Base-by-base conservation (phyloP, 1,140 invertebrate species). In the Papilio glaucus region DNA sequence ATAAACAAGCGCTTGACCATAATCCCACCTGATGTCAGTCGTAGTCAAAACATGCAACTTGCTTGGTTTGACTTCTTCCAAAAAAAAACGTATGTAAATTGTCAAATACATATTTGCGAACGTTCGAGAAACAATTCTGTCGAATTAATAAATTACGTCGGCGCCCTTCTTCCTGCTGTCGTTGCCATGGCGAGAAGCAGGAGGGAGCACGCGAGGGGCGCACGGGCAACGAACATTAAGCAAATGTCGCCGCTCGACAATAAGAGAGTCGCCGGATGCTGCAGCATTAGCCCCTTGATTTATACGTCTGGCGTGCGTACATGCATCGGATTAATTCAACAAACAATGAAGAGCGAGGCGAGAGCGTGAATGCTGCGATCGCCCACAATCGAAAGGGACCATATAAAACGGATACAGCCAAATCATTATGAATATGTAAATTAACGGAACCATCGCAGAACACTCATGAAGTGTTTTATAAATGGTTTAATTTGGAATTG, bases 281-380 rank as follows among this genome's bases (percentile, higher is more conserved):
- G 82, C 80, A 82, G 87, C 85, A 88, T 91, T 90, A 89, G 81
- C 73, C 78, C 61, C 73, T 75, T 92, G 90, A 92, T 92, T 92
- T 92, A 92, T 92, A 85, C 79, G 87, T 92, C 90, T 92, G 90
- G 77, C 71, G 78, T 78, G 80, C 82, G 79, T 83, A 72, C 73
- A 71, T 80, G 81, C 79, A 75, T 80, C 73, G 78, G 77, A 81
- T 83, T 85, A 82, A 90, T 87, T 85, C 83, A 75, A 76, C 81
- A 77, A 81, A 53, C 18, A 53, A 53, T 53, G 49, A 53, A 53
- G 21, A 24, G 49, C 21, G 49, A 8, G 49, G 18, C 18, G 12
- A 0, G 39, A 53, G 49, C 61, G 60, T 71, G 67, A 24, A 53
- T 24, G 18, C 21, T 10, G 7, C 45, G 49, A 53, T 53, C 18